phyloP scores from a whole-genome alignment of 2,113 vertebrate species.

The Gymnarchus niloticus region DNA sequence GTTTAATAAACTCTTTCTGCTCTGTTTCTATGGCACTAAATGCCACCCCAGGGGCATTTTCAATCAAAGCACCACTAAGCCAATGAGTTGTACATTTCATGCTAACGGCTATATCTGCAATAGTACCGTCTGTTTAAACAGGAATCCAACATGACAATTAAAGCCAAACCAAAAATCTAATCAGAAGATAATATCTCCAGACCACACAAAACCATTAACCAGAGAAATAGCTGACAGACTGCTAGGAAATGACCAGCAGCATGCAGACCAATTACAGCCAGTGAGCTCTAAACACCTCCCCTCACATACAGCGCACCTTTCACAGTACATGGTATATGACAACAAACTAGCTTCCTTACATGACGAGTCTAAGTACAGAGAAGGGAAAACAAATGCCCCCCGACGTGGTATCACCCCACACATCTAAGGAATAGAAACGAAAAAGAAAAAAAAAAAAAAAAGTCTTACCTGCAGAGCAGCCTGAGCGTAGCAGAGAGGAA shows the following conservation, averaged over 20 bases:
- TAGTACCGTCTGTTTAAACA: neutral
- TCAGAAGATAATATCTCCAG: too few relatives aligned
- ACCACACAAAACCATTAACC: too few relatives aligned
- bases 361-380: neutral
- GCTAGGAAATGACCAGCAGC: neutral
- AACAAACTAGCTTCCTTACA: neutral
- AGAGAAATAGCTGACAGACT: neutral
- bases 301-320: neutral
- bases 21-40: neutral
- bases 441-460: slow-evolving; percentile 28
- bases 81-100: neutral
- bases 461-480: slow-evolving; percentile 84
- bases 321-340: neutral
- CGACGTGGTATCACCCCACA: neutral
- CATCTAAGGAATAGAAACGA: neutral
- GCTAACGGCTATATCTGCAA: neutral
- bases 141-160: neutral
- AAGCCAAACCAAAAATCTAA: neutral
- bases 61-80: neutral
- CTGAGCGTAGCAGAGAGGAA: slow-evolving; percentile 54
- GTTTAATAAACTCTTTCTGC: neutral
- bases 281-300: neutral
- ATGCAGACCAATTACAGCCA: neutral
- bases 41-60: neutral
- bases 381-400: neutral